Evolutionary conservation across 2,113 vertebrate species (phyloP), one percentile per base, ranked within the genome.

Genomic region (Syngnathus scovelli): DNA sequence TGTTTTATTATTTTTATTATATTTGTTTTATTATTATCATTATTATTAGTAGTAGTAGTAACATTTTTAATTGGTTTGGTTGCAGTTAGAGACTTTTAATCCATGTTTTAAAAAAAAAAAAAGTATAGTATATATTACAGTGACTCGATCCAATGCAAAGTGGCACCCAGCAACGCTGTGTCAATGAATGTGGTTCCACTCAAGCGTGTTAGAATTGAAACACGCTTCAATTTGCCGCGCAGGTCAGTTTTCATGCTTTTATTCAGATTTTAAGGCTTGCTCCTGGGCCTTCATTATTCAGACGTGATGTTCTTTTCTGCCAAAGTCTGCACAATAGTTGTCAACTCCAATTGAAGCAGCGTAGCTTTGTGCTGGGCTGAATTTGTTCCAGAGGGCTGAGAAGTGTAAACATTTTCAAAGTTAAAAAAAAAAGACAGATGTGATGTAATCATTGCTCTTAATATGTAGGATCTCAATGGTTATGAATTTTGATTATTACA

Each of bases 211-310:
- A 52, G 49, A 52, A 52, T 21, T 52, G 49, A 21, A n/a, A 43
- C 27, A 43, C 11, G 37, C 36, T 4, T 68, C 10, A 6, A 41
- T 70, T 70, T 70, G 23, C 12, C 48, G 65, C 52, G 64, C 77
- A 74, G 77, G 76, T 78, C 67, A 70, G 6, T 27, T 55, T 77
- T 74, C 61, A 59, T 46, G 38, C 46, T 71, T 58, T 6, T 23
- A 46, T 36, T 23, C 66, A 66, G 59, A 70, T 56, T 55, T 69
- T 51, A 44, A 51, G 43, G 43, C 61, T 70, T 48, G 61, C 37
- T 66, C 16, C 61, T 55, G 19, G 51, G 70, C 36, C 41, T 27
- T 64, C 15, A 60, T 68, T 62, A 64, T 59, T 72, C 66, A 75
- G 56, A 68, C 33, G 52, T 72, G 12, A 33, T 23, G 7, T 48